phyloP scores from a whole-genome alignment of 2,888 invertebrate species.

The Callyntrura guangdongensis region DNA sequence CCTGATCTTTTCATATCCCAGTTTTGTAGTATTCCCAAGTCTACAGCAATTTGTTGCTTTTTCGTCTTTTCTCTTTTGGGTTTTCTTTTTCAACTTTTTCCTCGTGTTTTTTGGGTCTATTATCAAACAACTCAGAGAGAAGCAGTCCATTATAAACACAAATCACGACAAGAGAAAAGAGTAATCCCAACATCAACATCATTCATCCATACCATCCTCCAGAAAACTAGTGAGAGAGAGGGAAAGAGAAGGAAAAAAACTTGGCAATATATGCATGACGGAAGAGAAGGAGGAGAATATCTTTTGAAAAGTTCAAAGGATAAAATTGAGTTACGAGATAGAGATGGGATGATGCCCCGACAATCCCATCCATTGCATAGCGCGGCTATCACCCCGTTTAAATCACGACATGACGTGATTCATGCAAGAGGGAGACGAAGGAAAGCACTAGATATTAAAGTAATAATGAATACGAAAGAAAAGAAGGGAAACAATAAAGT shows the following conservation, averaged over 20 bases:
- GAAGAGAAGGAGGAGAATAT: neutral
- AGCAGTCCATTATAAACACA: conserved; percentile 25
- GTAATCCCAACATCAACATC: neutral
- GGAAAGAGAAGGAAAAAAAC: neutral
- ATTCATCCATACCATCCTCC: neutral
- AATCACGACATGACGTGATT: neutral
- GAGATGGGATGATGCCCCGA: conserved; percentile 46
- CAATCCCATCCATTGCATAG: conserved; percentile 15
- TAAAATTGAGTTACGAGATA: conserved; percentile 50
- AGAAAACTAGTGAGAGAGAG: too few relatives aligned
- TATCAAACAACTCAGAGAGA: neutral
- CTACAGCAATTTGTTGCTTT: conserved; percentile 36
- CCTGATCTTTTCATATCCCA: too few relatives aligned
- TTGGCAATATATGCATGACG: neutral
- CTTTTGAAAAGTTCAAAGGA: conserved; percentile 47
- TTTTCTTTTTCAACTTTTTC: conserved; percentile 17
- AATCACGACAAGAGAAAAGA: conserved; percentile 45
- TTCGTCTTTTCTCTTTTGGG: neutral
- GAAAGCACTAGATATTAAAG: neutral
- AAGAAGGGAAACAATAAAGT: conserved; percentile 11
- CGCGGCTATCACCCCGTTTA: neutral
- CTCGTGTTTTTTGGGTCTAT: neutral
- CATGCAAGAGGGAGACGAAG: neutral
- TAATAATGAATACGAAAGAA: conserved; percentile 33
- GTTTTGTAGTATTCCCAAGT: too few relatives aligned